These are phyloP conservation scores for Triplophysa bombifrons DNA, from an alignment of 2,797 vertebrate species.

Conservation along the genomic window DNA sequence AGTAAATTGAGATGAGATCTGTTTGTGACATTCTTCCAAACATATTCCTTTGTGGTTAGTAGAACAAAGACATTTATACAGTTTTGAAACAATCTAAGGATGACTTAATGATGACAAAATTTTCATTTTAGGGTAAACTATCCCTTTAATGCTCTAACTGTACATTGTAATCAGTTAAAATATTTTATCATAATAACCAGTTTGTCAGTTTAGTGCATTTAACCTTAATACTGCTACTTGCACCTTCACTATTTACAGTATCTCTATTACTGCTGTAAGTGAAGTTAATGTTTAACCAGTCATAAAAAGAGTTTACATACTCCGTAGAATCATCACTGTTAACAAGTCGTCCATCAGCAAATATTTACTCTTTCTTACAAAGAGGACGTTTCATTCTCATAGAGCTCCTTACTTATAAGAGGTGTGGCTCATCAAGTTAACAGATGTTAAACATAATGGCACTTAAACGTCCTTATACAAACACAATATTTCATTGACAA, in stretches of 20 bases:
- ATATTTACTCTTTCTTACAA: constrained; percentile 2
- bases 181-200: background rate
- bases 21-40: too few relatives aligned
- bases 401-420: background rate
- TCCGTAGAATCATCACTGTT: background rate
- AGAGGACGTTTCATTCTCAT: background rate
- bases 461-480: background rate
- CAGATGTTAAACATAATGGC: background rate
- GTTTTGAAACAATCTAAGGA: too few relatives aligned
- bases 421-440: background rate
- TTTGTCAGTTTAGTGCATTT: background rate
- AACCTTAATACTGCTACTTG: background rate
- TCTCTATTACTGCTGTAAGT: too few relatives aligned
- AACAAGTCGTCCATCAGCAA: constrained; percentile 17
- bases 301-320: background rate
- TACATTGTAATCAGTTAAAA: background rate
- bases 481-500: background rate
- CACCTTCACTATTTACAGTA: too few relatives aligned
- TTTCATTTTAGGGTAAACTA: too few relatives aligned
- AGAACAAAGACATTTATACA: too few relatives aligned
- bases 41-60: too few relatives aligned
- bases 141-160: background rate
- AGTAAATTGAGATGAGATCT: too few relatives aligned
- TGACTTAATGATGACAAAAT: too few relatives aligned
- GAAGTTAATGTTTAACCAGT: constrained; percentile 16